Conservation (phyloP, 2,113 vertebrate species). For the Martes martes region DNA sequence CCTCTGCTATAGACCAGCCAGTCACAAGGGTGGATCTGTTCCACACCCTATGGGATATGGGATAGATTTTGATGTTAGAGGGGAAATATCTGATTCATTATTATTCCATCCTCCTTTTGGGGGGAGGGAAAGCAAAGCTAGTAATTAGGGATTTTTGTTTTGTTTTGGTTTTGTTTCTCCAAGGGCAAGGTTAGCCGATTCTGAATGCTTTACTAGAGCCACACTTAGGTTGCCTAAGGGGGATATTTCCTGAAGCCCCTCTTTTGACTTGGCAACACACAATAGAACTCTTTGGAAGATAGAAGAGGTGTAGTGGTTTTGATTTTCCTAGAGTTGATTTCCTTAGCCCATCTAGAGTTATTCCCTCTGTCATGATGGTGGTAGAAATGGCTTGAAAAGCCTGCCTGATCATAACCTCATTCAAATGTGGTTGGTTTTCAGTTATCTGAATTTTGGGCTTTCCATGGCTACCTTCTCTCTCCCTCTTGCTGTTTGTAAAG, state of each 20-base stretch:
- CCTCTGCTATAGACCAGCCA: not conserved
- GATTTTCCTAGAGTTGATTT: not conserved
- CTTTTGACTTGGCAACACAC: not conserved
- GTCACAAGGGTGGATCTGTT: not conserved
- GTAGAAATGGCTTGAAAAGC: slow-evolving; percentile 24
- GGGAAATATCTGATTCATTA: not conserved
- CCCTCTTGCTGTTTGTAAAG: slow-evolving; percentile 23
- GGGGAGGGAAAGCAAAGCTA: not conserved
- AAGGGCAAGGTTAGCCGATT: not conserved
- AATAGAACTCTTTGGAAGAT: not conserved
- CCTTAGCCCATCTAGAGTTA: not conserved
- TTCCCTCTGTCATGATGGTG: not conserved
- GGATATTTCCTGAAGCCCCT: not conserved
- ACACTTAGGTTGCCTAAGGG: not conserved
- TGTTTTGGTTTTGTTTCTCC: not conserved
- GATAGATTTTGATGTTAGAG: not conserved
- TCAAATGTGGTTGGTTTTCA: not conserved
- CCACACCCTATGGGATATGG: not conserved
- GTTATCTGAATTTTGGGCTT: not conserved
- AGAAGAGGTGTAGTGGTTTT: not conserved
- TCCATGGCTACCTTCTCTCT: not conserved
- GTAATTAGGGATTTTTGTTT: not conserved
- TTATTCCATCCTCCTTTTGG: not conserved
- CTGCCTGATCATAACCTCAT: not conserved
- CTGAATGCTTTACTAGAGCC: not conserved